A percentile compares a stretch with the other conserved stretches of the same genome.
Evolutionary conservation across 2,888 invertebrate species (phyloP).

Genomic region (Macrophya alboannulata): DNA sequence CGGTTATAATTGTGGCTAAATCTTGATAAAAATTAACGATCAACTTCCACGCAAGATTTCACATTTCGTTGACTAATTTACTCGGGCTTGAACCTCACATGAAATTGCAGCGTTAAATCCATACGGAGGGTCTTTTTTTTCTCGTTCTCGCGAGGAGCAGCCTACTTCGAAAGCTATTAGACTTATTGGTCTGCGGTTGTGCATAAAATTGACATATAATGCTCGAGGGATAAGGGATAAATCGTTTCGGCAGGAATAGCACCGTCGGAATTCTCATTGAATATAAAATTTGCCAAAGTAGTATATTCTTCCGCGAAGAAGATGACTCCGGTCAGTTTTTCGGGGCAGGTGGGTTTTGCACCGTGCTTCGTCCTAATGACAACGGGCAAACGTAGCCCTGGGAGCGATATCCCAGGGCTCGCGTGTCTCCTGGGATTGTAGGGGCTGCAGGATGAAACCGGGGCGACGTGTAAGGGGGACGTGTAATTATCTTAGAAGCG

Average conservation of each 20-base stretch:
- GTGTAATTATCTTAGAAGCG: slow-evolving; percentile 69
- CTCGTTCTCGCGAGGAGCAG: neutral
- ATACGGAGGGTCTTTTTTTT: neutral
- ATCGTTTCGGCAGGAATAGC: neutral
- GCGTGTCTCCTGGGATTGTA: slow-evolving; percentile 64
- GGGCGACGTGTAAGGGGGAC: slow-evolving; percentile 58
- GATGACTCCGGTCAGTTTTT: slow-evolving; percentile 47
- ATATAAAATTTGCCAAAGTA: slow-evolving; percentile 32
- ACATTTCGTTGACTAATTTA: slow-evolving; percentile 16
- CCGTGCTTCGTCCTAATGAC: slow-evolving; percentile 69
- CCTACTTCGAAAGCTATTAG: neutral
- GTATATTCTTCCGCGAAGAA: slow-evolving; percentile 31
- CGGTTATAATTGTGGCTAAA: slow-evolving; percentile 37
- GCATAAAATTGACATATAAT: neutral
- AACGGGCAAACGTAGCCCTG: slow-evolving; percentile 61
- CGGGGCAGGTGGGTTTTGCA: slow-evolving; percentile 52
- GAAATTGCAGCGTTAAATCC: neutral
- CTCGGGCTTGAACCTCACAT: neutral
- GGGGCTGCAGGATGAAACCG: slow-evolving; percentile 23
- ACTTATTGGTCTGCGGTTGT: neutral
- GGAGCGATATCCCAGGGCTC: slow-evolving; percentile 59
- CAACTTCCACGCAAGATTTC: slow-evolving; percentile 23
- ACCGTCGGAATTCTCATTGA: neutral
- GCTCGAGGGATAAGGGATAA: neutral
- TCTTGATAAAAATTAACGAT: slow-evolving; percentile 45